A percentile compares a stretch with the other conserved stretches of the same genome.
phyloP scores from a whole-genome alignment of 2,797 vertebrate genomes.

The Dromococcyx pavoninus region DNA sequence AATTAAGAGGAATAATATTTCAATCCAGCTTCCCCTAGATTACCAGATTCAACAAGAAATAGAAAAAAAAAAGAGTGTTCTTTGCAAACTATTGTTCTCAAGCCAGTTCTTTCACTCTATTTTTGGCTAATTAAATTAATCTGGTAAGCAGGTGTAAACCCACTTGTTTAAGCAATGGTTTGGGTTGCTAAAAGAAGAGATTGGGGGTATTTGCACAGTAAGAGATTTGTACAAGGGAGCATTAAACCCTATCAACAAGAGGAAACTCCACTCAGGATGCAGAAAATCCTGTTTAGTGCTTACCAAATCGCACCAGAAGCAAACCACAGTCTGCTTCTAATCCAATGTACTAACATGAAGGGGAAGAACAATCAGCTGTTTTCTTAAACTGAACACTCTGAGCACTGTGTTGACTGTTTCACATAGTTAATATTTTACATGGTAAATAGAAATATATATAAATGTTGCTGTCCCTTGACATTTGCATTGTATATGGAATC shows the following conservation, averaged over 20 bases:
- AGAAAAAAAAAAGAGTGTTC: constrained; percentile 7
- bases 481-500: neutral
- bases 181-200: constrained; percentile 71
- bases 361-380: neutral
- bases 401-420: neutral
- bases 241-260: constrained; percentile 67
- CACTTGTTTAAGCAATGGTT: constrained; percentile 78
- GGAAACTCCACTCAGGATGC: constrained; percentile 71
- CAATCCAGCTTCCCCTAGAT: constrained; percentile 21
- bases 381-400: neutral
- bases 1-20: neutral
- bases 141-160: constrained; percentile 87
- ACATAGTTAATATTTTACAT: neutral
- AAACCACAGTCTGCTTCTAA: neutral
- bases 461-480: neutral
- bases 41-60: neutral
- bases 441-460: neutral
- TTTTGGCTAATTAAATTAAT: constrained; percentile 88
- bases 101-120: constrained; percentile 73
- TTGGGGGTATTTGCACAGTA: constrained; percentile 57
- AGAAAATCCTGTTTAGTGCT: constrained; percentile 75
- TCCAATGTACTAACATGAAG: neutral
- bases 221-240: constrained; percentile 60
- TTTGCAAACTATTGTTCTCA: constrained; percentile 68
- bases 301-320: constrained; percentile 31